Evolutionary conservation across 2,113 vertebrate species (phyloP).

Genomic region (Phrynosoma blainvillii): DNA sequence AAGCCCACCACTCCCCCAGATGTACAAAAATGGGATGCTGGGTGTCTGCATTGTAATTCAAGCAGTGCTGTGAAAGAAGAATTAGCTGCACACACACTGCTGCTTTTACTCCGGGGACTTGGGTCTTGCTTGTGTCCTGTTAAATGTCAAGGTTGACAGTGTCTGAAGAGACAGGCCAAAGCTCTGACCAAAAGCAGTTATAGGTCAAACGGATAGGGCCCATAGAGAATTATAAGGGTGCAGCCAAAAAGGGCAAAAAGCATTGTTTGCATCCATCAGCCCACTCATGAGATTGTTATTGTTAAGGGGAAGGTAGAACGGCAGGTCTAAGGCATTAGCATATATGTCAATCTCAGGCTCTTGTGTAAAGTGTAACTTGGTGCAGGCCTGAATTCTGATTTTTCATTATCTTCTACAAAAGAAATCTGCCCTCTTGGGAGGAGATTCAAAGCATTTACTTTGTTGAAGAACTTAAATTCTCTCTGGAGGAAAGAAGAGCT

Average conservation of each 20-base stretch:
- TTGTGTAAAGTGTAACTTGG: slow-evolving; percentile 42
- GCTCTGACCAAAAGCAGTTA: not conserved
- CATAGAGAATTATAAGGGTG: not conserved
- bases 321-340: slow-evolving; percentile 36
- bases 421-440: slow-evolving; percentile 48
- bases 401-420: slow-evolving; percentile 62
- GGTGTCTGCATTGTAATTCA: not conserved
- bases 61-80: not conserved
- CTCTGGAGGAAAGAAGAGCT: slow-evolving; percentile 39
- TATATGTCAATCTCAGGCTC: slow-evolving; percentile 46
- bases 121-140: not conserved
- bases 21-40: no score
- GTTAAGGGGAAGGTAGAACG: not conserved
- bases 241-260: not conserved
- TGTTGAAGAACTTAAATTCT: slow-evolving; percentile 61
- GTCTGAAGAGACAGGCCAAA: not conserved
- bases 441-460: slow-evolving; percentile 66
- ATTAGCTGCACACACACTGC: not conserved
- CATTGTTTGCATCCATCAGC: not conserved
- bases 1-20: no score
- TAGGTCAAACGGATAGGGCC: not conserved
- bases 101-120: not conserved
- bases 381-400: slow-evolving; percentile 54
- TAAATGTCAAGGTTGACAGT: not conserved
- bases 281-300: not conserved